Evolutionary conservation across 1,140 invertebrate species (phyloP).

Genomic region (Penaeus indicus): DNA sequence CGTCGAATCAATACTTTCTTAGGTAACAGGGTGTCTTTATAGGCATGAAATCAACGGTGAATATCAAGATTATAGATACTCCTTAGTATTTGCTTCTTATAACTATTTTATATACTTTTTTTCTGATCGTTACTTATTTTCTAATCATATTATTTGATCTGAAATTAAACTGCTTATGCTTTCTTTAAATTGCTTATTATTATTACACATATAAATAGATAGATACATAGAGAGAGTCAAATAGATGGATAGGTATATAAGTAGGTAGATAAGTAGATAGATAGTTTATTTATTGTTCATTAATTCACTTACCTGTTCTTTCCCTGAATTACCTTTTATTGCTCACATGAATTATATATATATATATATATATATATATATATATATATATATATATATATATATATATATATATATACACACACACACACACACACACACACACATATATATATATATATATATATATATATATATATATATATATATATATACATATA

Average conservation of each 20-base stretch:
- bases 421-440: background rate
- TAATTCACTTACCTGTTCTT: background rate
- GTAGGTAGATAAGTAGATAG: background rate
- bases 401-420: background rate
- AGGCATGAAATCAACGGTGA: no score
- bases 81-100: no score
- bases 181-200: background rate
- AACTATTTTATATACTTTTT: no score
- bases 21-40: no score
- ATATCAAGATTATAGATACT: no score
- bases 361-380: slow-evolving; percentile 10
- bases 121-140: no score
- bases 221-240: background rate
- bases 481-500: slow-evolving; percentile 22
- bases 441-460: slow-evolving; percentile 7
- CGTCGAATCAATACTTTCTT: no score
- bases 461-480: slow-evolving; percentile 1
- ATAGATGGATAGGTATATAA: background rate
- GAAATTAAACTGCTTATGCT: no score
- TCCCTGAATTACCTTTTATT: background rate
- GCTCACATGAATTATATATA: background rate
- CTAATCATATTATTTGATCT: no score
- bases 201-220: background rate
- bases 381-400: slow-evolving; percentile 22
- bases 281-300: background rate